Evolutionary conservation across 2,113 vertebrate genomes (phyloP), one percentile per base, ranked within the genome.

Genomic region (Leptobrachium ailaonicum): DNA sequence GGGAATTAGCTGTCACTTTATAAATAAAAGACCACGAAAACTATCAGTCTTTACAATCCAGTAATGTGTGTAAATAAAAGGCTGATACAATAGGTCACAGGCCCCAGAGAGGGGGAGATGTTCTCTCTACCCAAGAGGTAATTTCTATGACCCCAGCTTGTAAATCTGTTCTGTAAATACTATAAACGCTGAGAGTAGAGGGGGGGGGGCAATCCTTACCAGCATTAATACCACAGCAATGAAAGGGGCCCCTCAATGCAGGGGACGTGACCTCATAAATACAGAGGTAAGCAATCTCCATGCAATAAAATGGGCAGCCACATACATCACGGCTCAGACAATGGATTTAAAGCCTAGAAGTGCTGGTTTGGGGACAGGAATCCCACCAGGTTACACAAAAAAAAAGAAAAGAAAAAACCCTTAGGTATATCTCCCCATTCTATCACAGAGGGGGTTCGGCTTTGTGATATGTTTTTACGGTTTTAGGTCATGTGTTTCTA

Each of bases 231-330:
- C 53, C 53, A 62, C 9, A 47, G 42, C 4, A 40, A 62, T 77
- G 68, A 70, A 77, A 13, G 47, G 67, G 53, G 50, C 70, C 66
- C 41, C 54, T 62, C 10, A 62, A 69, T 13, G 70, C 20, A n/a
- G 41, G 50, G 69, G 8, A 41, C 54, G 6, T 70, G 76, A 70
- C 76, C 76, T 44, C 56, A 58, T 70, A 12, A 77, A 43, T 8
- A 9, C 20, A 45, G 8, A 2, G 4, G 41, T 50, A 56, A 54
- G 68, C 69, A 45, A 2, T 60, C n/a, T 62, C 53, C 41, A 1
- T n/a, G 50, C 68, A 77, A 77, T 77, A 77, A 77, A 77, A 62
- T 44, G 2, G 9, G 43, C 66, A 40, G 13, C 6, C 53, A 44
- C 14, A 68, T 77, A 40, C 66, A 41, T 13, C 32, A 13, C 10